Evolutionary conservation across 2,888 invertebrate species (phyloP).

Genomic region (Clepsis dumicolana): DNA sequence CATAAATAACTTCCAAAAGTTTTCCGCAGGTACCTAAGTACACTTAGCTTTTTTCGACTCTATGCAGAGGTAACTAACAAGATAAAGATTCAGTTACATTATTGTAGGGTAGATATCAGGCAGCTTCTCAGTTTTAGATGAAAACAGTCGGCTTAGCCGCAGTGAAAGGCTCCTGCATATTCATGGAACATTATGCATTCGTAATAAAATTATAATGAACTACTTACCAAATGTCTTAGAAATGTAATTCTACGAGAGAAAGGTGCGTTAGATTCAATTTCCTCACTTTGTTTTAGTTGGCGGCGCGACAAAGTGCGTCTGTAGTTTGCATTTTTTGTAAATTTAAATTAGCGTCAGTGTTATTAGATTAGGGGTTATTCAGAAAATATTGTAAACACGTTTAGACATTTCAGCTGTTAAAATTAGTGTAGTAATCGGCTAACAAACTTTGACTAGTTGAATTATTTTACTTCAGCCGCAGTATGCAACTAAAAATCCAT

Average conservation of each 20-base stretch:
- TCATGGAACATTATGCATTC: conserved; percentile 23
- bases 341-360: neutral
- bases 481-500: too few relatives aligned
- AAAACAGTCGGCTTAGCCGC: neutral
- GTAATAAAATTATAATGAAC: conserved; percentile 36
- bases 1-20: too few relatives aligned
- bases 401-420: too few relatives aligned
- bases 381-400: neutral
- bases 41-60: too few relatives aligned
- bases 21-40: too few relatives aligned
- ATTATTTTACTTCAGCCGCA: too few relatives aligned
- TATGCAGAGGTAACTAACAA: too few relatives aligned
- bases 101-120: neutral
- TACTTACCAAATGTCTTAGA: conserved; percentile 41
- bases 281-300: conserved; percentile 29
- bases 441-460: too few relatives aligned
- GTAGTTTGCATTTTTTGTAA: neutral
- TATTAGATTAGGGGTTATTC: neutral
- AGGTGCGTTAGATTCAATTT: conserved; percentile 37
- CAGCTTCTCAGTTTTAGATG: neutral
- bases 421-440: too few relatives aligned
- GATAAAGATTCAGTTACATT: too few relatives aligned
- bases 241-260: conserved; percentile 28
- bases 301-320: conserved; percentile 1
- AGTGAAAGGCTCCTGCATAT: conserved; percentile 35